Percentiles rank a stretch among this genome's conserved stretches.
Evolutionary conservation across 2,888 invertebrate genomes (phyloP).

Genomic region (Ophonus ardosiacus): DNA sequence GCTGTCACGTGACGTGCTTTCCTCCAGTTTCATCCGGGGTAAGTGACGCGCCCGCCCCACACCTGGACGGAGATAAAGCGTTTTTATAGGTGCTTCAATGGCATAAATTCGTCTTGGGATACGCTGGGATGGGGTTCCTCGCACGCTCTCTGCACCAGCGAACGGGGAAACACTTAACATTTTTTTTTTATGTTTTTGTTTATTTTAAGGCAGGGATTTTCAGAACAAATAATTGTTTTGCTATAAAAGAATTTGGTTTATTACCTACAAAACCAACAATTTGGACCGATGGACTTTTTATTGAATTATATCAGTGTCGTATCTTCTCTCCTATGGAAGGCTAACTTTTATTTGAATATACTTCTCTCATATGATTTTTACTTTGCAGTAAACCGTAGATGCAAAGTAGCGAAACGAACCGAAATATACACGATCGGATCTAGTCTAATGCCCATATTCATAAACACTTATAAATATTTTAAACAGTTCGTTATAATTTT

Average conservation of each 20-base stretch:
- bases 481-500: too few species aligned
- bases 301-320: not conserved
- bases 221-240: not conserved
- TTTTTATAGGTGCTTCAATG: constrained; percentile 63
- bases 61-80: constrained; percentile 64
- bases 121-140: not conserved
- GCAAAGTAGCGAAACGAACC: too few species aligned
- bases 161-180: constrained; percentile 47
- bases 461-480: too few species aligned
- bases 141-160: not conserved
- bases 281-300: not conserved
- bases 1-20: constrained; percentile 60
- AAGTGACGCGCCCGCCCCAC: constrained; percentile 21
- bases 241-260: not conserved
- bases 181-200: constrained; percentile 50
- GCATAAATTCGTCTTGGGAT: constrained; percentile 58
- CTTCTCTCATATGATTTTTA: too few species aligned
- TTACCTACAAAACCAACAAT: not conserved
- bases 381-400: too few species aligned
- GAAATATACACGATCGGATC: too few species aligned
- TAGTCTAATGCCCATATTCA: too few species aligned
- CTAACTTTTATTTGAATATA: too few species aligned
- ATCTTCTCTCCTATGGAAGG: too few species aligned
- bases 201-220: constrained; percentile 24
- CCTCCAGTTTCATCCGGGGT: constrained; percentile 40